phyloP scores from a whole-genome alignment of 2,113 vertebrate genomes.

The Callaeas wilsoni region DNA sequence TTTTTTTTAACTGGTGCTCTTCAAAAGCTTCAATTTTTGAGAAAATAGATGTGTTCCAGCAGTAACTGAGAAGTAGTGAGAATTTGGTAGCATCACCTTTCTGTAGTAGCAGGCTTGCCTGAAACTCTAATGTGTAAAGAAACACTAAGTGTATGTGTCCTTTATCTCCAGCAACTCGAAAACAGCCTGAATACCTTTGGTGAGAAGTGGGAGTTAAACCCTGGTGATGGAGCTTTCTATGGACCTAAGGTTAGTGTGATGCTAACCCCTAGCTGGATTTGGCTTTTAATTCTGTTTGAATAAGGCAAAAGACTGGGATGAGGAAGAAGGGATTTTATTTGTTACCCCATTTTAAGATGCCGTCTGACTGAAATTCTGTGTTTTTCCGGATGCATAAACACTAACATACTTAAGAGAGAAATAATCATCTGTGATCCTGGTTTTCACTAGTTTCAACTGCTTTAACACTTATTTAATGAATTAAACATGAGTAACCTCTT shows the following conservation, averaged over 20 bases:
- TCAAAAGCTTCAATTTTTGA: neutral
- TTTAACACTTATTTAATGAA: neutral
- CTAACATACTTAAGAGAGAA: neutral
- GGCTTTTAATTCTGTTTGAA: neutral
- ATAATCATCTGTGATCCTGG: neutral
- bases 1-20: neutral
- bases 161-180: constrained; percentile 89
- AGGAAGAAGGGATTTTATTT: neutral
- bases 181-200: constrained; percentile 94
- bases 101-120: neutral
- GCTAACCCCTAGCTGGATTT: neutral
- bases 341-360: neutral
- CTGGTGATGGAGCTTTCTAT: constrained; percentile 96
- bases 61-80: neutral
- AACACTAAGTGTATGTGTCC: neutral
- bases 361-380: neutral
- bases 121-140: neutral
- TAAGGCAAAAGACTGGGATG: neutral
- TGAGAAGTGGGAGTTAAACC: constrained; percentile 94
- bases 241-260: constrained; percentile 89
- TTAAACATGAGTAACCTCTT: neutral
- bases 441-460: neutral
- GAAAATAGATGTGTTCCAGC: neutral
- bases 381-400: neutral
- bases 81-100: neutral